Evolutionary conservation across 2,888 invertebrate species (phyloP), one percentile per base, ranked within the genome.

Genomic region (Glaucopsyche alexis): DNA sequence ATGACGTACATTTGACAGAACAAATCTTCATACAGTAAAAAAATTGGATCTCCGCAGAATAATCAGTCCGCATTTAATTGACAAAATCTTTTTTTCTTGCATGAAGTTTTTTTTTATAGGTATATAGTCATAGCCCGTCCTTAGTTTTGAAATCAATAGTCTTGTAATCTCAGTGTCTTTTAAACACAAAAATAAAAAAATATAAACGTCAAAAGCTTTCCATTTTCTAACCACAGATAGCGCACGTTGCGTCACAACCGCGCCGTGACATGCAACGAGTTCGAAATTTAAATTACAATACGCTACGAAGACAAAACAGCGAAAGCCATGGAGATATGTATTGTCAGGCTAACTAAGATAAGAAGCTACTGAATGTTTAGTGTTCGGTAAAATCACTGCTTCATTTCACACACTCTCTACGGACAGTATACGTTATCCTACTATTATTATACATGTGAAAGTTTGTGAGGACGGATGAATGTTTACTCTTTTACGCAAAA

Each of bases 251-350:
- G 60, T 60, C 60, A 60, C 19, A 0, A 11, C 47, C 47, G 29
- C 29, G 29, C 29, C 29, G 29, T 29, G 29, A 2, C 29, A 13
- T 38, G 60, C 19, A 60, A 60, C 60, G 60, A 60, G 60, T 60
- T 60, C 60, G 29, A 60, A 60, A 60, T 60, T 60, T 60, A 60
- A 60, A 60, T 60, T 29, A 60, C 29, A 60, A 60, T 60, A 38
- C 11, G 29, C 6, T 1, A 60, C 29, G 60, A 60, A 29, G 60
- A 60, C 60, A 60, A 60, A 60, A 60, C 60, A 38, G 60, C 13
- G 38, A 60, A 60, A 60, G 60, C 19, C 7, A 38, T 29, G 19
- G 29, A 60, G 38, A 60, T 29, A 13, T 55, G 55, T 60, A 60
- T 60, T 60, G 60, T 60, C 29, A 60, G 29, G 60, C 29, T 14